A percentile compares a stretch with the other conserved stretches of the same genome.
phyloP scores from a whole-genome alignment of 2,113 vertebrate genomes.

The Aix galericulata region DNA sequence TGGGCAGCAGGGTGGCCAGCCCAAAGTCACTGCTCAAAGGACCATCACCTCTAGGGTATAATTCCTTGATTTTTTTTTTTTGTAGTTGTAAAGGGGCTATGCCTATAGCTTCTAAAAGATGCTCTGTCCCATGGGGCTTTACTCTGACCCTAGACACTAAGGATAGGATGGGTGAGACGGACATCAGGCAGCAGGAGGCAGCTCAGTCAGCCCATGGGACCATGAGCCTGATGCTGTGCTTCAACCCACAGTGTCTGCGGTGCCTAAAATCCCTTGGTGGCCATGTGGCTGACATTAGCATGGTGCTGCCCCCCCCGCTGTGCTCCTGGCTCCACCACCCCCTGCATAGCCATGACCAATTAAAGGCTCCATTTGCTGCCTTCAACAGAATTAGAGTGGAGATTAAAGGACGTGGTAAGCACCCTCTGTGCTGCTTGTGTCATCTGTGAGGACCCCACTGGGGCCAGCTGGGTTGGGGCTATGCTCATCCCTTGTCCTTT shows the following conservation, averaged over 20 bases:
- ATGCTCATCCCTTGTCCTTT: neutral
- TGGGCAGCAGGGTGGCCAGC: neutral
- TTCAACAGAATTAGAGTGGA: neutral
- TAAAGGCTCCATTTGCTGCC: slow-evolving; percentile 21
- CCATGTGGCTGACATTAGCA: neutral
- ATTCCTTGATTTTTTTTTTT: neutral
- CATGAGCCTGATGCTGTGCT: neutral
- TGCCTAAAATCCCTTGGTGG: neutral
- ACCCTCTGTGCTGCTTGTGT: neutral
- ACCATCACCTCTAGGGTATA: neutral
- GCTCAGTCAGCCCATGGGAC: neutral
- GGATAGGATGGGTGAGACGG: fast-evolving
- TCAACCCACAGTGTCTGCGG: neutral
- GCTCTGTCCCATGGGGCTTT: fast-evolving
- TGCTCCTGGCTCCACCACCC: neutral
- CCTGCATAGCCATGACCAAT: neutral
- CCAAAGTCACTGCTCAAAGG: neutral
- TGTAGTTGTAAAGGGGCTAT: neutral
- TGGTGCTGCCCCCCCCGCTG: fast-evolving
- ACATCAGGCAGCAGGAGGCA: neutral
- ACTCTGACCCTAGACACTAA: fast-evolving
- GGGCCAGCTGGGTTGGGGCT: neutral
- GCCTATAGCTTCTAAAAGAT: neutral
- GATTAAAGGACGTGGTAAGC: neutral
- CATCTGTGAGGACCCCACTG: fast-evolving